Percentiles rank a stretch among this genome's conserved stretches.
phyloP scores from a whole-genome alignment of 2,113 vertebrate genomes.

The Malurus alboscapulatus region DNA sequence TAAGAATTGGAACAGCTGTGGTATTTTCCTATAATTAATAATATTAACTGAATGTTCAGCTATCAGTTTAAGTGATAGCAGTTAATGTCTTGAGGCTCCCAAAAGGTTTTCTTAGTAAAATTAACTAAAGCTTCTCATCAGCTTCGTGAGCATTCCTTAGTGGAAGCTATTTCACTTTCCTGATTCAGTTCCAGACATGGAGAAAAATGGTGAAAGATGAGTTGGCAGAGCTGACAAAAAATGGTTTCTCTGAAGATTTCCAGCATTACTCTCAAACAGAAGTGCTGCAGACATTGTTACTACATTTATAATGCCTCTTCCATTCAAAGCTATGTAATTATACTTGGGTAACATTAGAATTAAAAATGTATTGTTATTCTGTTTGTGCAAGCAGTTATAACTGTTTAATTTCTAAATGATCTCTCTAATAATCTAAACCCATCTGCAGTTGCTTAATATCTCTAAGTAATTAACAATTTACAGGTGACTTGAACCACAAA shows the following conservation, averaged over 20 bases:
- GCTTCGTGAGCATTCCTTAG: background rate
- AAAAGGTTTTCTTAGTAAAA: constrained; percentile 50
- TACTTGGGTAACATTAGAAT: background rate
- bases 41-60: constrained; percentile 59
- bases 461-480: background rate
- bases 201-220: background rate
- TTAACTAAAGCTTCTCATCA: constrained; percentile 42
- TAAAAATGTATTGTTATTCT: background rate
- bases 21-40: constrained; percentile 59
- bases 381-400: background rate
- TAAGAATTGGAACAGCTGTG: constrained; percentile 9
- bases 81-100: constrained; percentile 26
- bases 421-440: background rate
- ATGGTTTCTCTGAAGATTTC: background rate
- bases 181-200: background rate
- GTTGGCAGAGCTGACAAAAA: background rate
- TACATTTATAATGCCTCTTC: background rate
- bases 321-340: background rate
- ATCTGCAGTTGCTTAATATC: background rate
- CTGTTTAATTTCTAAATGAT: background rate
- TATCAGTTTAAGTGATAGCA: constrained; percentile 53
- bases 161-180: background rate
- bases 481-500: background rate
- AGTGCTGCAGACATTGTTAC: background rate
- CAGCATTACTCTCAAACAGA: background rate